Evolutionary conservation across 2,797 vertebrate species (phyloP).

Genomic region (Poecilia gillii): DNA sequence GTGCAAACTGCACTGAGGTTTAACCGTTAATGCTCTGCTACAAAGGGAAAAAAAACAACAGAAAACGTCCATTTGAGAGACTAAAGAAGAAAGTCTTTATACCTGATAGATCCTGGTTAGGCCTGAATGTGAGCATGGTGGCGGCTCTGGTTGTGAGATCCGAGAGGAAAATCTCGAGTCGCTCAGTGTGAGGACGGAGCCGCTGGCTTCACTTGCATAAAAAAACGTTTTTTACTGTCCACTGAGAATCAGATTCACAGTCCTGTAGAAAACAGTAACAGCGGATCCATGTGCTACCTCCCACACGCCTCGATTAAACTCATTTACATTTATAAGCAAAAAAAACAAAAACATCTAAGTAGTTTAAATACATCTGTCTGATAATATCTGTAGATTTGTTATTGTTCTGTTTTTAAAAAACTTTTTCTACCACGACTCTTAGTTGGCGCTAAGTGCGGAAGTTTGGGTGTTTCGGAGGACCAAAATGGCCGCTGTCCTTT

Average conservation of each 20-base stretch:
- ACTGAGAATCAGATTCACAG: constrained; percentile 78
- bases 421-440: constrained; percentile 27
- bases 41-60: constrained; percentile 52
- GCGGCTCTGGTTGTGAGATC: constrained; percentile 52
- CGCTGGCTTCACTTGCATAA: constrained; percentile 77
- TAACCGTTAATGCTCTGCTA: constrained; percentile 70
- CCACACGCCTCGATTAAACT: neutral
- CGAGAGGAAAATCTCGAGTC: constrained; percentile 35
- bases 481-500: constrained; percentile 64
- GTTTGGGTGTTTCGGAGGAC: constrained; percentile 44
- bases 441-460: constrained; percentile 70
- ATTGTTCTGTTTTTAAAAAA: constrained; percentile 57
- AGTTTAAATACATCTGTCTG: constrained; percentile 65
- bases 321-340: constrained; percentile 45
- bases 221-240: constrained; percentile 52
- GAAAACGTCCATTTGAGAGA: constrained; percentile 54
- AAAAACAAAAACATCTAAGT: constrained; percentile 63
- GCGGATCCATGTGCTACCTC: constrained; percentile 66
- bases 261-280: constrained; percentile 72
- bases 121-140: constrained; percentile 69
- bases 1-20: constrained; percentile 62
- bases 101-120: constrained; percentile 82
- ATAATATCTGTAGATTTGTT: constrained; percentile 69
- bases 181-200: constrained; percentile 62
- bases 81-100: constrained; percentile 66